Base-by-base conservation (phyloP, 2,113 vertebrate genomes). In the Psittacula cyanocephala region DNA sequence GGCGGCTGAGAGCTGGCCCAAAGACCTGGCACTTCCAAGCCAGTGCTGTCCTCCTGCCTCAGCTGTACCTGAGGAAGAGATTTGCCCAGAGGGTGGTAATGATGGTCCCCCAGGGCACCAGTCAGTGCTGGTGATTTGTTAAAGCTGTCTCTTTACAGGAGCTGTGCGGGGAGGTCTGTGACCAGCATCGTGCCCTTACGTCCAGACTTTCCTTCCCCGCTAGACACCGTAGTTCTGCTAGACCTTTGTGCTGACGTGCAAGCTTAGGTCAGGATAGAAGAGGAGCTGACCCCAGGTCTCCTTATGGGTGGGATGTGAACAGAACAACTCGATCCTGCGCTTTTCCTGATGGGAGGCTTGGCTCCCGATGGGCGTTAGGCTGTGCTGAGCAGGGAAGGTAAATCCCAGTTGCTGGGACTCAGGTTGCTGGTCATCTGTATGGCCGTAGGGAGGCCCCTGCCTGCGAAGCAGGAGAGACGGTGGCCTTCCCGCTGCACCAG, bases 251-350 rank as follows among this genome's bases (percentile, higher is more conserved):
- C 55, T 4, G 0, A 1, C 3, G 41, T 7, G 31, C 44, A 9
- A 7, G 17, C 46, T 33, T 50, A 17, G 49, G 35, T 46, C 33
- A 5, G 60, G 63, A 74, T 13, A 37, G 46, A 27, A 57, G 28
- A 11, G 50, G 46, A 25, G 47, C 55, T n/a, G 55, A 27, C 13
- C 22, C 5, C 2, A 1, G 22, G 0, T 47, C 69, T 82, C 55
- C 27, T 7, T 50, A 9, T 15, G 64, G 19, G 35, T 17, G 59
- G 15, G 4, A 16, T 1, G 3, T 49, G 65, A 68, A 2, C 5
- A 17, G 41, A 65, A 4, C 23, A 8, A 1, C 43, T 70, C 12
- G 0, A 17, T 31, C 0, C 2, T 35, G 55, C 1, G 4, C 50
- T 47, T 53, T 39, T 31, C 28, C 20, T 6, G 52, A 33, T 28